Evolutionary conservation across 2,888 invertebrate genomes (phyloP).

Genomic region (Sclerodermus sp.): DNA sequence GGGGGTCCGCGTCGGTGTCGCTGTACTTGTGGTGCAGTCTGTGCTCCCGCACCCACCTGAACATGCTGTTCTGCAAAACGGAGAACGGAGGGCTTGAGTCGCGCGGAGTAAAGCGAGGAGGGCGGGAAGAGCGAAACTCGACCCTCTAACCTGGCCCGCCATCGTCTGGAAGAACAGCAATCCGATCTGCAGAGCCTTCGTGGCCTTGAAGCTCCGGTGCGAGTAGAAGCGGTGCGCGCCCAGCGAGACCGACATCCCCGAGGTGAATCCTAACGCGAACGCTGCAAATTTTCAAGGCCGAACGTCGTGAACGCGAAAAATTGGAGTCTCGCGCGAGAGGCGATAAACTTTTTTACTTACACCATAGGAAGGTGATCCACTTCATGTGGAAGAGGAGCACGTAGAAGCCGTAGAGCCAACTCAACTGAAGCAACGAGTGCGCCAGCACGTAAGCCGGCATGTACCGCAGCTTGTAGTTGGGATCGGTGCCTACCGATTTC

Average conservation of each 20-base stretch:
- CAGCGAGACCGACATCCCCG: constrained; percentile 9
- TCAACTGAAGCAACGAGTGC: constrained; percentile 8
- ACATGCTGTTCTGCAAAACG: constrained; percentile 67
- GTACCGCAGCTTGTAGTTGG: constrained; percentile 16
- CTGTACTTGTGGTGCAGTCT: constrained; percentile 79
- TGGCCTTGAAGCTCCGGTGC: constrained; percentile 27
- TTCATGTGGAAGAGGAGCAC: constrained; percentile 11
- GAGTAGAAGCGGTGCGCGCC: constrained; percentile 28
- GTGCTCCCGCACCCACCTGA: constrained; percentile 80
- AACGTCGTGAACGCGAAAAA: no score
- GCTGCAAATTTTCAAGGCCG: constrained; percentile 10
- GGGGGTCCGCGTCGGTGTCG: constrained; percentile 77
- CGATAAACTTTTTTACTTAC: constrained; percentile 14
- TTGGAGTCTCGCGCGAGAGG: not conserved
- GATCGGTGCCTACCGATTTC: constrained; percentile 16
- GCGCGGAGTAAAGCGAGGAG: no score
- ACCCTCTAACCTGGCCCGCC: constrained; percentile 27
- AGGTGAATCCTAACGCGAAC: not conserved
- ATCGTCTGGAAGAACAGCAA: constrained; percentile 23
- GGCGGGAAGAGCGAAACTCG: no score
- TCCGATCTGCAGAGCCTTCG: constrained; percentile 6
- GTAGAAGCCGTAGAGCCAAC: constrained; percentile 18
- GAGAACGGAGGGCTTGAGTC: not conserved
- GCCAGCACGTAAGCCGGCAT: not conserved
- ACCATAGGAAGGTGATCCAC: constrained; percentile 21